Evolutionary conservation across 92 coral and sea anemone species (phyloP).

Genomic region (Umimayanthus chanpuru): DNA sequence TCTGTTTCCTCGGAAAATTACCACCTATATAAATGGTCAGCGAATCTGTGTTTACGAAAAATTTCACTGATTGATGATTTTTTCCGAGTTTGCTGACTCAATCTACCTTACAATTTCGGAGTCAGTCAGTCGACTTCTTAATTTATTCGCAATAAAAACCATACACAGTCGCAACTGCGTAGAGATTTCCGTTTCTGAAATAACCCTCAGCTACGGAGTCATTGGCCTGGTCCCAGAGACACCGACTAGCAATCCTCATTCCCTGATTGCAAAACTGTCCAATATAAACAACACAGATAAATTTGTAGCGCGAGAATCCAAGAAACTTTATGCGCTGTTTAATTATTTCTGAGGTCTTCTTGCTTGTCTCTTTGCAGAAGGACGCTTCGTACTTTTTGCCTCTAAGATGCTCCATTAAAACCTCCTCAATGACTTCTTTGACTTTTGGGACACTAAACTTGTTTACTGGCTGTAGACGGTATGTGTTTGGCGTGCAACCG

Average conservation of each 20-base stretch:
- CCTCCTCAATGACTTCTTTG: slow-evolving; percentile 78
- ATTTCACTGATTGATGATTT: not conserved
- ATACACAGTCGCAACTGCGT: slow-evolving; percentile 90
- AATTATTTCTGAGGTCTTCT: slow-evolving; percentile 77
- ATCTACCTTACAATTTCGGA: not conserved
- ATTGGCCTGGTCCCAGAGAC: slow-evolving; percentile 85
- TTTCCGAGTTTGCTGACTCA: not conserved
- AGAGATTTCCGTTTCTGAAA: slow-evolving; percentile 79
- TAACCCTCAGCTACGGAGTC: slow-evolving; percentile 88
- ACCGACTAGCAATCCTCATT: slow-evolving; percentile 88
- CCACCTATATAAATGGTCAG: not conserved
- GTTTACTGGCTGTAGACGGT: slow-evolving; percentile 67
- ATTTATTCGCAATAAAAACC: slow-evolving; percentile 82
- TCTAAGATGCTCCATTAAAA: slow-evolving; percentile 61
- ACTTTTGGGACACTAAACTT: slow-evolving; percentile 74
- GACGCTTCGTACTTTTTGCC: slow-evolving; percentile 69
- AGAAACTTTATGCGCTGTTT: slow-evolving; percentile 82
- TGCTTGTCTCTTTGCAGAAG: slow-evolving; percentile 82
- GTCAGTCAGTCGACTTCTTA: not conserved
- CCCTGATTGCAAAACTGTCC: slow-evolving; percentile 81
- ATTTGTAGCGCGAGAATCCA: slow-evolving; percentile 83
- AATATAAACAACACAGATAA: slow-evolving; percentile 82
- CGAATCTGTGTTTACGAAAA: not conserved
- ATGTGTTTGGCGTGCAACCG: slow-evolving; percentile 60
- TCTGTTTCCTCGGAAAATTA: not conserved